Percentiles rank a stretch among this genome's conserved stretches.
These are phyloP conservation scores for Malurus splendens DNA, from an alignment of 2,797 vertebrate species.

Conservation along the genomic window DNA sequence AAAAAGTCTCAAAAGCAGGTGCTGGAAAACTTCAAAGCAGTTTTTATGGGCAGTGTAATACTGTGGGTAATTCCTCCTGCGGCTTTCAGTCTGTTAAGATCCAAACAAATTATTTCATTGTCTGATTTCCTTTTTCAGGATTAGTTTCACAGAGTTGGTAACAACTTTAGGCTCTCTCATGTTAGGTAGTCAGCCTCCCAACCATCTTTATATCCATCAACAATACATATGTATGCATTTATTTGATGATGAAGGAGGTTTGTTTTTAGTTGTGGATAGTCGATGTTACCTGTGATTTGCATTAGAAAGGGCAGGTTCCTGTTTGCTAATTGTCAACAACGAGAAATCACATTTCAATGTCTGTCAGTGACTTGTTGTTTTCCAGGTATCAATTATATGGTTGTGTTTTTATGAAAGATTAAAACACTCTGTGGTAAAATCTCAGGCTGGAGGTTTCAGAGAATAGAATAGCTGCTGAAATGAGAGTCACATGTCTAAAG, in stretches of 20 bases:
- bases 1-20: not conserved
- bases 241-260: not conserved
- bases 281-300: not conserved
- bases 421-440: not conserved
- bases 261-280: not conserved
- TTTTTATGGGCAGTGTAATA: not conserved
- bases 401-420: not conserved
- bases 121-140: not conserved
- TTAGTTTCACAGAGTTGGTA: not conserved
- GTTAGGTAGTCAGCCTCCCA: not conserved
- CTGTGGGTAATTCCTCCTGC: not conserved
- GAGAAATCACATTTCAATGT: conserved; percentile 36
- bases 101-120: not conserved
- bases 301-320: conserved; percentile 47
- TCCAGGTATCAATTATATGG: not conserved
- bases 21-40: not conserved
- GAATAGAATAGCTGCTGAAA: not conserved
- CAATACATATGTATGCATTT: not conserved
- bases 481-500: not conserved
- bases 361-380: conserved; percentile 38
- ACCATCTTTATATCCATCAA: not conserved
- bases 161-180: not conserved
- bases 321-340: conserved; percentile 40
- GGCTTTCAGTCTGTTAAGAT: not conserved
- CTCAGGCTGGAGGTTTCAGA: not conserved